Base-by-base conservation (phyloP, 2,113 vertebrate species). In the Gila orcuttii region DNA sequence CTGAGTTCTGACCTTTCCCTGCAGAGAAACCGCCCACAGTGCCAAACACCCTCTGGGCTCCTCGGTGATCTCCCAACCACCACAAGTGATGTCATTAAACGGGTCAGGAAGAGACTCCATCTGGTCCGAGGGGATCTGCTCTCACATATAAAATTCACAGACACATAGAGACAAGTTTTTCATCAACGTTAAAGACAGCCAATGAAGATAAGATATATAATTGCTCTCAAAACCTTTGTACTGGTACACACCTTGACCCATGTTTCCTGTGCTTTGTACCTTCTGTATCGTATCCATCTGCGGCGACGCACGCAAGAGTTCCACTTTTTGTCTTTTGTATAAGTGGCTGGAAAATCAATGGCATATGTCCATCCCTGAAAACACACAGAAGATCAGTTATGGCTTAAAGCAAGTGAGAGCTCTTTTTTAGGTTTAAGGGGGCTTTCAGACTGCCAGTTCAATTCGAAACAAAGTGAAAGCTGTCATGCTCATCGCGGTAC, bases 221-320 rank as follows among this genome's bases (percentile, higher is more conserved):
- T 6, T 52, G 47, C 47, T 50, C 3, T n/a, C 23, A 39, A 39
- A 21, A 39, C 33, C 31, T 71, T 71, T 73, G 39, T 31, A 80
- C 15, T 94, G 3, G 28, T 25, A 86, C 90, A 42, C 68, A 96
- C 98, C 97, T 98, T 97, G 0, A 97, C 97, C 98, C 98, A 99
- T 86, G 90, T 4, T 12, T 98, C 97, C 83, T 95, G 96, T 39
- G 96, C 94, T 82, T 96, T 97, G 93, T 98, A 99, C 94, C 95
- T 96, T 93, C 98, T 94, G 93, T 99, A 97, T 79, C 98, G 96
- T 82, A 98, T 95, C 98, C 97, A 99, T 89, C 96, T 94, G 79
- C 97, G 93, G 55, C 98, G 96, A 86, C 98, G 95, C 84, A 99
- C 98, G 17, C 97, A 99, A 8, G 98, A 99, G 92, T 99, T 99